phyloP scores from a whole-genome alignment of 1,140 invertebrate genomes.

The Armadillidium nasatum region DNA sequence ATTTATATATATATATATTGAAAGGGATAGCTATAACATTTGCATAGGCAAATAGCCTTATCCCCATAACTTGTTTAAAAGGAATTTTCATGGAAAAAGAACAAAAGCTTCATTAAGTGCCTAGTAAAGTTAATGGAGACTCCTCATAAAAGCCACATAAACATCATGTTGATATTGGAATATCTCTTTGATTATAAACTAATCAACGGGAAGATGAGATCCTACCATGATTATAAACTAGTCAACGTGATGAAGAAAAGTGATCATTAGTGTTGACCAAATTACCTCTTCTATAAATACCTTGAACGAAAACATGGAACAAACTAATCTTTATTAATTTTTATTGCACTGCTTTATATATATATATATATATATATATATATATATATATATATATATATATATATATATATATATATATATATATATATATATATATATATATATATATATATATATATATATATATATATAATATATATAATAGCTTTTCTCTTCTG shows the following conservation, averaged over 20 bases:
- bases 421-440: not conserved
- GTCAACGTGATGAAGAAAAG: constrained; percentile 1
- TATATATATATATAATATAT: no score
- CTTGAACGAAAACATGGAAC: no score
- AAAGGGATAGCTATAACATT: not conserved
- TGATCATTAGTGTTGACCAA: not conserved
- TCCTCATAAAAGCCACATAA: not conserved
- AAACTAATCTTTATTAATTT: constrained; percentile 11
- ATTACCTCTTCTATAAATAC: not conserved
- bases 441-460: no score
- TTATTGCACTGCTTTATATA: not conserved
- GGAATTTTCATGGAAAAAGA: not conserved
- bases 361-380: constrained; percentile 5
- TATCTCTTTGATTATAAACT: constrained; percentile 5
- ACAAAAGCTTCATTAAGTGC: not conserved
- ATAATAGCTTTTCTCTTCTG: no score
- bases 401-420: constrained; percentile 15
- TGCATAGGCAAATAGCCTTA: not conserved
- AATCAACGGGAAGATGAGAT: not conserved
- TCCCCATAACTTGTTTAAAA: no score
- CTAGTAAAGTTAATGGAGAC: not conserved
- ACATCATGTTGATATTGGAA: constrained; percentile 3
- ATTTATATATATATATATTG: not conserved
- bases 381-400: not conserved
- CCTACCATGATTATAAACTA: not conserved